Base-by-base conservation (phyloP, 2,797 vertebrate species). In the Harpagifer antarcticus region DNA sequence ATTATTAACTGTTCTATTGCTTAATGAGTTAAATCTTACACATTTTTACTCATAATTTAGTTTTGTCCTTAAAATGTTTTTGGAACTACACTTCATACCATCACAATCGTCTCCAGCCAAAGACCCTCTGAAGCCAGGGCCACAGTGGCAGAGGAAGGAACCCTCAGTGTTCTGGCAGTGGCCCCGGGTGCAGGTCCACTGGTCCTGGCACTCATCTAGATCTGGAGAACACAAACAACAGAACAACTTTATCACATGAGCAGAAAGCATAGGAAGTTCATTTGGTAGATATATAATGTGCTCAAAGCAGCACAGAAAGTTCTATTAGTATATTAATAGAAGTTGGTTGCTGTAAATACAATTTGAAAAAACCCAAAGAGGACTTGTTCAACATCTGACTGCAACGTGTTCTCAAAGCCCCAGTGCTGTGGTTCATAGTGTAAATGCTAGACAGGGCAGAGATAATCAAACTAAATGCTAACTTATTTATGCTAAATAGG, bases 91-190 rank as follows among this genome's bases (percentile, higher is more conserved):
- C 14, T 43, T 68, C 50, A 0, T 93, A 99, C 98, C 98, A 76
- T 98, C 95, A 92, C 98, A 99, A 23, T 97, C 94, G 86, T 98
- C 96, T 86, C 96, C 94, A 9, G 93, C 15, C 1, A 87, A 31
- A 0, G 97, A 95, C 1, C 94, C 76, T 4, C 84, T 92, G 79
- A 97, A 98, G 5, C 98, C 98, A 0, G 92, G 89, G 57, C 92
- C 95, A 87, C 98, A 99, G 72, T 94, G 78, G 74, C 98, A 99
- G 68, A 93, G 87, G 75, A 99, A 99, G 44, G 97, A 98, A 66
- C 97, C 98, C 64, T 96, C 94, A 0, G 96, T 97, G 91, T 99
- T 99, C 76, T 95, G 92, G 90, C 98, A 99, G 81, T 91, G 96
- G 6, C 98, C 98, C 17, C 96, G 92, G 0, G 76, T 84, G 60